phyloP scores from a whole-genome alignment of 2,888 invertebrate genomes.

The Sussaba pulchella region DNA sequence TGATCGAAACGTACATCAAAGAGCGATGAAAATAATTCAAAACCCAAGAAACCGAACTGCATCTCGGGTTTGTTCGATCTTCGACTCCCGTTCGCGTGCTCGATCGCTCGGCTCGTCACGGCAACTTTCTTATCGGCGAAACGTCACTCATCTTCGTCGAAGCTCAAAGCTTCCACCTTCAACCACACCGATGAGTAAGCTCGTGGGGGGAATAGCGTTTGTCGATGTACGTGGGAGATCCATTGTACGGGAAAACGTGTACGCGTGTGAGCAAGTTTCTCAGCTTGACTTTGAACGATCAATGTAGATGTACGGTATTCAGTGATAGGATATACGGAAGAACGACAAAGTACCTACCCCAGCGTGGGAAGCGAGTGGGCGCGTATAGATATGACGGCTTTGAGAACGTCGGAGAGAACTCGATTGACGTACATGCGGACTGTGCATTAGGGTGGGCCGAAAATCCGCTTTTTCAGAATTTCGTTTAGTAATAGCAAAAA shows the following conservation, averaged over 20 bases:
- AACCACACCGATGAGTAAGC: slow-evolving; percentile 4
- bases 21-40: no score
- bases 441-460: no score
- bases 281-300: slow-evolving; percentile 10
- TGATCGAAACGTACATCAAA: no score
- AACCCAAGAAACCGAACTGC: no score
- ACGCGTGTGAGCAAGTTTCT: slow-evolving; percentile 8
- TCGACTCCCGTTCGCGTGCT: slow-evolving; percentile 2
- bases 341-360: slow-evolving; percentile 8
- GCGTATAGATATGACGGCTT: slow-evolving; percentile 17
- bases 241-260: not conserved
- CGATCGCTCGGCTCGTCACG: not conserved
- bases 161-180: not conserved
- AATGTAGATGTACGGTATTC: not conserved
- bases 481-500: no score
- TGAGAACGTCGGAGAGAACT: slow-evolving; percentile 5
- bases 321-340: slow-evolving; percentile 16
- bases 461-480: no score
- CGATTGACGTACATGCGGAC: slow-evolving; percentile 1
- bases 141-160: slow-evolving; percentile 41
- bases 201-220: slow-evolving; percentile 17
- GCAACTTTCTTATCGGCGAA: slow-evolving; percentile 48
- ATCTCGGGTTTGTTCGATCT: slow-evolving; percentile 6
- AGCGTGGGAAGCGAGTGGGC: slow-evolving; percentile 2
- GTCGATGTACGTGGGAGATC: not conserved